phyloP scores from a whole-genome alignment of 2,113 vertebrate species.

The Aplodontia rufa region DNA sequence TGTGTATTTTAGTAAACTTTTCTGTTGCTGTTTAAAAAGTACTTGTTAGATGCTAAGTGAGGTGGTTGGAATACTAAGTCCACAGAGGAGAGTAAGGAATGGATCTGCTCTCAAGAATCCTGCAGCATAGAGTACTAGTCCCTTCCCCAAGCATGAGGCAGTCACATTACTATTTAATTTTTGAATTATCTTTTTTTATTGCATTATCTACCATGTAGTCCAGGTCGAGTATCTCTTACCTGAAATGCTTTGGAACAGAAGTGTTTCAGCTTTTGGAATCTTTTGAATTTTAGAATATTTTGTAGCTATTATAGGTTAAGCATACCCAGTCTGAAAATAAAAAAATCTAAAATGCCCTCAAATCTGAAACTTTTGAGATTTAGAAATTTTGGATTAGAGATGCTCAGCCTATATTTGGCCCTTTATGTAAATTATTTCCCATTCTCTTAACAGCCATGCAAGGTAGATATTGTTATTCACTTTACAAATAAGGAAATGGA shows the following conservation, averaged over 20 bases:
- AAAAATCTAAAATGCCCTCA: neutral
- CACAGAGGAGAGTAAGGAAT: neutral
- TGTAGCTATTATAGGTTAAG: neutral
- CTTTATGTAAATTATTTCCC: neutral
- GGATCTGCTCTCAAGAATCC: accelerated
- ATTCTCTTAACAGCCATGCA: neutral
- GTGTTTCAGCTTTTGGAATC: neutral
- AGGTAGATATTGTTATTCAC: neutral
- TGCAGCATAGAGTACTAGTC: accelerated
- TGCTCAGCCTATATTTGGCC: neutral
- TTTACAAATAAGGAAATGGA: neutral
- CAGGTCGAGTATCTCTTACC: neutral
- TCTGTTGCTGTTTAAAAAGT: neutral
- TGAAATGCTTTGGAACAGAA: neutral
- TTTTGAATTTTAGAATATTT: neutral
- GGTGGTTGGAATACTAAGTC: neutral
- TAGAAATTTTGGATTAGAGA: neutral
- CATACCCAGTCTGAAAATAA: neutral
- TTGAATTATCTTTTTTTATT: neutral
- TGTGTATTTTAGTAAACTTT: neutral
- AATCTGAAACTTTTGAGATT: neutral
- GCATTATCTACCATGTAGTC: neutral
- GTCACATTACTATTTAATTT: neutral
- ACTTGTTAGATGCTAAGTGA: neutral
- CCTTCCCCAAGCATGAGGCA: neutral